Conservation (phyloP, 2,113 vertebrate species). For the Vidua chalybeata region DNA sequence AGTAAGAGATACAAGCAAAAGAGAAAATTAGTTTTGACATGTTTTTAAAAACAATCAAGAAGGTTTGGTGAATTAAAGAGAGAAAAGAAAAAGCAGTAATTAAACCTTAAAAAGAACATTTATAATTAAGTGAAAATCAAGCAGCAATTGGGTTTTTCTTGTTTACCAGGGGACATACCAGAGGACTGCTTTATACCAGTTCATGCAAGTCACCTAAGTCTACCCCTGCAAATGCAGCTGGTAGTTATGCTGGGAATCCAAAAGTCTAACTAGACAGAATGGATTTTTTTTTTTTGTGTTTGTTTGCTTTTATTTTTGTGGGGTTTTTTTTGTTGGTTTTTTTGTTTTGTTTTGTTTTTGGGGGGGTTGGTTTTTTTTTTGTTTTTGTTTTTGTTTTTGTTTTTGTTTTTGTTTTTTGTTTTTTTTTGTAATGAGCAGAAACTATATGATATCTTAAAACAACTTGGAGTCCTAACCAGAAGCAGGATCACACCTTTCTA, state of each 20-base stretch:
- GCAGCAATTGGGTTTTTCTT: background rate
- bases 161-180: background rate
- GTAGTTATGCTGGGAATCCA: background rate
- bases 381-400: background rate
- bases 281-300: too few relatives aligned
- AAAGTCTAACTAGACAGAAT: background rate
- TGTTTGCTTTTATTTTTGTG: too few relatives aligned
- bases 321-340: background rate
- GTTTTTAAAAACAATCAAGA: background rate
- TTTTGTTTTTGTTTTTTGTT: background rate
- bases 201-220: background rate
- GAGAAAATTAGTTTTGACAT: background rate
- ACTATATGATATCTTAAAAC: background rate
- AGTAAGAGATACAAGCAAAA: background rate
- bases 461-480: background rate
- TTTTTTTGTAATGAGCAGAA: background rate
- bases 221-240: background rate
- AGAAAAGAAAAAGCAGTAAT: background rate
- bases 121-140: background rate
- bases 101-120: background rate
- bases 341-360: too few relatives aligned
- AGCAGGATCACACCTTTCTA: background rate
- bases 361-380: background rate
- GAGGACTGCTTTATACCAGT: background rate
- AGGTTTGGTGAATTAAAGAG: background rate